Evolutionary conservation across 2,797 vertebrate species (phyloP).

Genomic region (Propithecus deckenii): DNA sequence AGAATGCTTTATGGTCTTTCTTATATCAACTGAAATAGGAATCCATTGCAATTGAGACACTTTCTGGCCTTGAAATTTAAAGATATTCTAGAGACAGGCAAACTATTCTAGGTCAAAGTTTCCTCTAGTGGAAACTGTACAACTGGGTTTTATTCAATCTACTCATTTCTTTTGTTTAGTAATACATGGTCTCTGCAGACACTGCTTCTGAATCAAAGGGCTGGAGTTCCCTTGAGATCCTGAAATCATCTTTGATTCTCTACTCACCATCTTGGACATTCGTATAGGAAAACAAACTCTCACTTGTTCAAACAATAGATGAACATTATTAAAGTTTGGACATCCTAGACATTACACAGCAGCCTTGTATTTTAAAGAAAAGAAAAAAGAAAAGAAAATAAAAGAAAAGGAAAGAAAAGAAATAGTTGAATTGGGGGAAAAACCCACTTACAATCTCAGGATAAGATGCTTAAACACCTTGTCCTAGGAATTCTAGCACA

Average conservation of each 20-base stretch:
- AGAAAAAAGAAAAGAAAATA: neutral
- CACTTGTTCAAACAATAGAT: neutral
- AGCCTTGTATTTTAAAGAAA: conserved; percentile 25
- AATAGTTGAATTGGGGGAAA: neutral
- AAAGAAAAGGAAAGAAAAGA: neutral
- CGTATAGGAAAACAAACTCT: neutral
- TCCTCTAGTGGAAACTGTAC: neutral
- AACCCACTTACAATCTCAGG: neutral
- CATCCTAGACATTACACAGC: neutral
- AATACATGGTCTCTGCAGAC: neutral
- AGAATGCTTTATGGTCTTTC: neutral
- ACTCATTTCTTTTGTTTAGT: neutral
- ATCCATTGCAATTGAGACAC: neutral
- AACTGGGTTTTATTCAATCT: neutral
- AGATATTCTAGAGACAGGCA: neutral
- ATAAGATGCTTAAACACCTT: neutral
- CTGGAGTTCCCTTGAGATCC: neutral
- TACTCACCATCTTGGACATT: neutral
- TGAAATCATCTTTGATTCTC: neutral
- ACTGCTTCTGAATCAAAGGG: neutral
- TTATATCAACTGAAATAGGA: neutral
- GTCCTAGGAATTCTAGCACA: neutral
- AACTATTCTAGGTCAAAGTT: neutral
- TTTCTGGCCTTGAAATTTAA: neutral
- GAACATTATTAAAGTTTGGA: neutral